A percentile compares a stretch with the other conserved stretches of the same genome.
Conservation (phyloP, 2,113 vertebrate genomes). For the Oryzias woworae region DNA sequence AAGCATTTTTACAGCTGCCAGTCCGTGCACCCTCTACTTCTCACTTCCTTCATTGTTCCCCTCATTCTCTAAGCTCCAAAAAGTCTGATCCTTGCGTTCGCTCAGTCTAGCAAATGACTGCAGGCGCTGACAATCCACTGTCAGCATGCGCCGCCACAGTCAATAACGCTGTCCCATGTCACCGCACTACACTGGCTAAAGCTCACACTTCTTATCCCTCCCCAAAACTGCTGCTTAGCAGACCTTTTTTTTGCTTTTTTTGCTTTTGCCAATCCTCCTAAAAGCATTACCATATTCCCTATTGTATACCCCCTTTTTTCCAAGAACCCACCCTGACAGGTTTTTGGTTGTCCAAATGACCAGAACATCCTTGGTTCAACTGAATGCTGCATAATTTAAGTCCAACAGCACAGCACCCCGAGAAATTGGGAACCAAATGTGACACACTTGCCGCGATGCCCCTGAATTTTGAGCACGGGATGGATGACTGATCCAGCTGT, state of each 20-base stretch:
- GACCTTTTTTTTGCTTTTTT: slow-evolving; percentile 37
- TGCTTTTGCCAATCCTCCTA: slow-evolving; percentile 57
- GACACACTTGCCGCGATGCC: slow-evolving; percentile 41
- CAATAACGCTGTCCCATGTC: slow-evolving; percentile 74
- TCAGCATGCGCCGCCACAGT: slow-evolving; percentile 69
- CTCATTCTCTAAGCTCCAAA: slow-evolving; percentile 58
- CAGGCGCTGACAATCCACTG: slow-evolving; percentile 73
- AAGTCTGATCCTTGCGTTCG: slow-evolving; percentile 62
- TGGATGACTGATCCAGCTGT: slow-evolving; percentile 68
- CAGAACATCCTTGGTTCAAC: slow-evolving; percentile 71
- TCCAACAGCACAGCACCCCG: slow-evolving; percentile 38
- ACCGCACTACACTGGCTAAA: slow-evolving; percentile 72
- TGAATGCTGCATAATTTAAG: slow-evolving; percentile 65
- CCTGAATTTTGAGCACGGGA: slow-evolving; percentile 62
- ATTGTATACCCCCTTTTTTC: not conserved
- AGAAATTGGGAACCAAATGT: slow-evolving; percentile 58
- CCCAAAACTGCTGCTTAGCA: slow-evolving; percentile 65
- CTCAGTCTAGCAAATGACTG: slow-evolving; percentile 72
- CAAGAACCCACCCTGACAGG: slow-evolving; percentile 40
- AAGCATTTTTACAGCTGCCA: slow-evolving; percentile 53
- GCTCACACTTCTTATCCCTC: slow-evolving; percentile 70
- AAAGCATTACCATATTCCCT: slow-evolving; percentile 51
- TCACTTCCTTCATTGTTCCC: slow-evolving; percentile 36
- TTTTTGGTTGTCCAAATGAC: slow-evolving; percentile 71
- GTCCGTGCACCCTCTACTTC: slow-evolving; percentile 30